phyloP scores from a whole-genome alignment of 2,797 vertebrate genomes.

The Hydrocynus forskahlii region DNA sequence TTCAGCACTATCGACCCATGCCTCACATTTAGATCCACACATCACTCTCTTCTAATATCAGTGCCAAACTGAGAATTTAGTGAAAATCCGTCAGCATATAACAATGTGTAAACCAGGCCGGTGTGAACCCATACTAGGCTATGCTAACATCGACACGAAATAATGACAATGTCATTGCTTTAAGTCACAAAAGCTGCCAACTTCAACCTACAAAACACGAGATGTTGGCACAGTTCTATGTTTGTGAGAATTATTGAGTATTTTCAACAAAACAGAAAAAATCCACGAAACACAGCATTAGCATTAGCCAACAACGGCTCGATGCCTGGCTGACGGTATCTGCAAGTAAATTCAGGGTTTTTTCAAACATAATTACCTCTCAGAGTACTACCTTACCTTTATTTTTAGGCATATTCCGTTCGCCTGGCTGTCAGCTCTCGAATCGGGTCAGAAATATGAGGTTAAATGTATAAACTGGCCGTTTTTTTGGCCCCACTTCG shows the following conservation, averaged over 20 bases:
- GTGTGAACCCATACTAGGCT: neutral
- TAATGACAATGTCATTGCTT: no score
- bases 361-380: neutral
- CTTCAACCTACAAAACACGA: neutral
- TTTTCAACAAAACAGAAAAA: neutral
- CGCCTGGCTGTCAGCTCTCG: neutral
- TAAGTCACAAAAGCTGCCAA: neutral
- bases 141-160: neutral
- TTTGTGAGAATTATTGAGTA: neutral
- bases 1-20: neutral
- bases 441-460: neutral
- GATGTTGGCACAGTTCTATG: neutral
- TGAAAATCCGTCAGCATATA: no score
- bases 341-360: neutral
- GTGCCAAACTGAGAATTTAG: neutral
- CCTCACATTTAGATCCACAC: neutral
- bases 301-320: neutral
- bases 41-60: neutral
- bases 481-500: neutral
- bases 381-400: slow-evolving; percentile 70
- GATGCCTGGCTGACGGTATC: neutral
- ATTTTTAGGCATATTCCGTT: slow-evolving; percentile 81
- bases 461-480: neutral
- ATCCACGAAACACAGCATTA: neutral
- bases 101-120: neutral